These are phyloP conservation scores for Apis cerana DNA, from an alignment of 1,140 invertebrate genomes.

Conservation along the genomic window DNA sequence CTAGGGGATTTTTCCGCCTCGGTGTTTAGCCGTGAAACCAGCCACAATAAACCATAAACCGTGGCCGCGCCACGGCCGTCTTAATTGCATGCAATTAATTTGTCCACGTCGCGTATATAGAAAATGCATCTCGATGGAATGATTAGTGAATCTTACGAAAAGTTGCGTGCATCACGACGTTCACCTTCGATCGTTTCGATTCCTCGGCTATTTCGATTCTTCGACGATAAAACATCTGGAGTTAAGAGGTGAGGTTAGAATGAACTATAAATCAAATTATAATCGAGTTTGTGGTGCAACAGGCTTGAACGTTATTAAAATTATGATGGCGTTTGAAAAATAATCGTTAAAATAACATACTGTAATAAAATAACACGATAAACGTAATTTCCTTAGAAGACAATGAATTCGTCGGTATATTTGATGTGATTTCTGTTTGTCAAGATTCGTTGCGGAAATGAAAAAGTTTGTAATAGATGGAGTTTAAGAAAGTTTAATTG, in stretches of 20 bases:
- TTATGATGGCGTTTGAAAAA: too few species aligned
- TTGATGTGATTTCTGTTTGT: too few species aligned
- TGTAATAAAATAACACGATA: too few species aligned
- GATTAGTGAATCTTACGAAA: slow-evolving; percentile 22
- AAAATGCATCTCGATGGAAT: slow-evolving; percentile 37
- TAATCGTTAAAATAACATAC: too few species aligned
- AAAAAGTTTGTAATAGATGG: too few species aligned
- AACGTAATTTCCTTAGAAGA: too few species aligned
- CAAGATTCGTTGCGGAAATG: too few species aligned
- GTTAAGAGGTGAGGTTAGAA: slow-evolving; percentile 65
- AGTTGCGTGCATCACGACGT: slow-evolving; percentile 36
- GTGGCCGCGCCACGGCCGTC: not conserved
- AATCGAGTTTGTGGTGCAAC: slow-evolving; percentile 1
- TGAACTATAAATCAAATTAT: slow-evolving; percentile 44
- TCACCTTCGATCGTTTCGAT: slow-evolving; percentile 30
- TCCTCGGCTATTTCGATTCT: not conserved
- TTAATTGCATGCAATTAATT: slow-evolving; percentile 49
- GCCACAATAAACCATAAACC: slow-evolving; percentile 46
- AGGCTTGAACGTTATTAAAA: too few species aligned
- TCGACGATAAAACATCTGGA: slow-evolving; percentile 29
- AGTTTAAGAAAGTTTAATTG: too few species aligned
- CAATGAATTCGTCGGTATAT: too few species aligned
- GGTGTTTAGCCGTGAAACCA: slow-evolving; percentile 14
- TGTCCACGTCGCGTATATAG: slow-evolving; percentile 45
- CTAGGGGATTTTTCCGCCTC: slow-evolving; percentile 31